Evolutionary conservation across 2,797 vertebrate genomes (phyloP).

Genomic region (Urosaurus nigricauda): DNA sequence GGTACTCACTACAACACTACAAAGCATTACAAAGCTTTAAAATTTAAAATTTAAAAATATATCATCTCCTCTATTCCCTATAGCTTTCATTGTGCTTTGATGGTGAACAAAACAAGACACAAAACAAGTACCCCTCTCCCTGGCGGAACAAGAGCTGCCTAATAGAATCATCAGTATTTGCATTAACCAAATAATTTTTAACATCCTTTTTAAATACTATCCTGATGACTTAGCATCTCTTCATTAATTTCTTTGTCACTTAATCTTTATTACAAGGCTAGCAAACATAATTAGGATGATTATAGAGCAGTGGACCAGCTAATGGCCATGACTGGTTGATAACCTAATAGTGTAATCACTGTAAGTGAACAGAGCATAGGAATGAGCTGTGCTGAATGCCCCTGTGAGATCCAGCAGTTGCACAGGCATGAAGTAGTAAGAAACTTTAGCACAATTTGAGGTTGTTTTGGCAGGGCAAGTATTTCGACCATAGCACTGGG

Average conservation of each 20-base stretch:
- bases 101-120: constrained; percentile 3
- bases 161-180: constrained; percentile 34
- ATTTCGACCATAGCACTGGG: no score
- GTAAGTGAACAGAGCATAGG: constrained; percentile 1
- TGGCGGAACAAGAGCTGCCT: neutral
- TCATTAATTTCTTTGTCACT: constrained; percentile 20
- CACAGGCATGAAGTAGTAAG: neutral
- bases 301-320: constrained; percentile 24
- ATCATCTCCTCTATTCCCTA: neutral
- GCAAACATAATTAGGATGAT: constrained; percentile 27
- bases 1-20: neutral
- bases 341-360: constrained; percentile 6
- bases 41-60: neutral
- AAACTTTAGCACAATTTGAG: neutral
- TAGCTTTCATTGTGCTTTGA: neutral
- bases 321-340: constrained; percentile 30
- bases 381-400: neutral
- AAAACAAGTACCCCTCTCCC: neutral
- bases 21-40: constrained; percentile 9
- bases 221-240: constrained; percentile 20
- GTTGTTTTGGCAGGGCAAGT: no score
- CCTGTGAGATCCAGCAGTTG: neutral
- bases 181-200: constrained; percentile 41
- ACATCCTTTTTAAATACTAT: constrained; percentile 12
- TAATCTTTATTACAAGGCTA: constrained; percentile 39